A percentile compares a stretch with the other conserved stretches of the same genome.
These are phyloP conservation scores for Marisa cornuarietis DNA, from an alignment of 1,140 invertebrate species.

Conservation along the genomic window DNA sequence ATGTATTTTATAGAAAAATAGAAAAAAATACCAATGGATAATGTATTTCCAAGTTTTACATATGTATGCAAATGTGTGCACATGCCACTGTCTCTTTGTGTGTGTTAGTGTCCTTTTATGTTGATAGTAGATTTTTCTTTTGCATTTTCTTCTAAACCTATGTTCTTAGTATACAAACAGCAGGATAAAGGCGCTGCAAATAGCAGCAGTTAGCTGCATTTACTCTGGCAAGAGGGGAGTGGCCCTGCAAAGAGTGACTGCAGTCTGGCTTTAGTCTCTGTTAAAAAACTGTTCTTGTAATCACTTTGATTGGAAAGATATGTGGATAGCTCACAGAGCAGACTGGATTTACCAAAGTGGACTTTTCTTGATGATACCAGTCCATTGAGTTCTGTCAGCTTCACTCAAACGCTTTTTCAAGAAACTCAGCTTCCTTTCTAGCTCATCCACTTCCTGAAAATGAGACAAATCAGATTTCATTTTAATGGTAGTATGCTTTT, in stretches of 20 bases:
- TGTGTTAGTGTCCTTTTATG: not conserved
- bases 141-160: not conserved
- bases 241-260: no score
- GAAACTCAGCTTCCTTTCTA: constrained; percentile 42
- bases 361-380: constrained; percentile 46
- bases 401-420: constrained; percentile 38
- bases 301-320: not conserved
- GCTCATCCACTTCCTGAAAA: constrained; percentile 38
- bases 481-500: no score
- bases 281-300: not conserved
- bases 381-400: constrained; percentile 40
- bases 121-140: not conserved
- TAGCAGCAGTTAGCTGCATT: no score
- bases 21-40: no score
- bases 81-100: not conserved
- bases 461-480: not conserved
- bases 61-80: not conserved
- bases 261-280: not conserved
- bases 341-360: constrained; percentile 38
- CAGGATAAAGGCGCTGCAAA: no score
- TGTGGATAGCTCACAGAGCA: no score
- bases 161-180: no score
- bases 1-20: no score
- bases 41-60: not conserved
- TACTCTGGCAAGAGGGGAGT: not conserved